Evolutionary conservation across 2,113 vertebrate genomes (phyloP).

Genomic region (Lucifuga dentata): DNA sequence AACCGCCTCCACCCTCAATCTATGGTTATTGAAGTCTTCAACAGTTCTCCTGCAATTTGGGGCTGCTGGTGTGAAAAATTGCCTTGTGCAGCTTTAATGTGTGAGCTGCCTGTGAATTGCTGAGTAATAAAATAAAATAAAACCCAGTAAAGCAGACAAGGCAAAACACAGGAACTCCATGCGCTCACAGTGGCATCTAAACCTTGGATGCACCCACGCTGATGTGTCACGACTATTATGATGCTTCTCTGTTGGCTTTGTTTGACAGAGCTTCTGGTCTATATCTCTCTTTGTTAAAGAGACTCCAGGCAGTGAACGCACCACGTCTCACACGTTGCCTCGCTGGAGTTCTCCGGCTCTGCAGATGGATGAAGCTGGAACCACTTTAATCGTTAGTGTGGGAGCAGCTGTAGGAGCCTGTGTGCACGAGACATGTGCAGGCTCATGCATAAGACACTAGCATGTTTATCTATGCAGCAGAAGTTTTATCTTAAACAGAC

Average conservation of each 20-base stretch:
- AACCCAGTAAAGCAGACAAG: constrained; percentile 27
- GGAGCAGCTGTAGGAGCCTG: constrained; percentile 5
- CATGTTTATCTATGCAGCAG: neutral
- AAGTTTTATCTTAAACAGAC: constrained; percentile 18
- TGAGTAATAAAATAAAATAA: constrained; percentile 15
- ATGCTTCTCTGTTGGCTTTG: constrained; percentile 6
- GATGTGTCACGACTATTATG: neutral
- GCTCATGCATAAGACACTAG: neutral
- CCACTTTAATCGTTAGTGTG: constrained; percentile 24
- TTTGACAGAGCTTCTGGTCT: constrained; percentile 50
- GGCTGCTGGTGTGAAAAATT: no score
- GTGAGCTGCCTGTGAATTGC: neutral
- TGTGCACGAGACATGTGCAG: constrained; percentile 10
- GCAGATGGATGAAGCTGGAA: constrained; percentile 19
- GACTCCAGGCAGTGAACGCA: constrained; percentile 7
- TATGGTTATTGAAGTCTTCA: no score
- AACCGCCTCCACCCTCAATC: no score
- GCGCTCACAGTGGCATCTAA: constrained; percentile 11
- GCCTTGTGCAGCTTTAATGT: constrained; percentile 15
- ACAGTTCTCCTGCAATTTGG: no score
- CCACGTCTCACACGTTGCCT: neutral
- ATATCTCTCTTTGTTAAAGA: constrained; percentile 22
- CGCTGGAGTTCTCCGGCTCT: constrained; percentile 30
- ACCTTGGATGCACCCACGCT: neutral
- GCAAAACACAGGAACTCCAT: neutral